phyloP scores from a whole-genome alignment of 2,797 vertebrate species.

The Leuciscus waleckii region DNA sequence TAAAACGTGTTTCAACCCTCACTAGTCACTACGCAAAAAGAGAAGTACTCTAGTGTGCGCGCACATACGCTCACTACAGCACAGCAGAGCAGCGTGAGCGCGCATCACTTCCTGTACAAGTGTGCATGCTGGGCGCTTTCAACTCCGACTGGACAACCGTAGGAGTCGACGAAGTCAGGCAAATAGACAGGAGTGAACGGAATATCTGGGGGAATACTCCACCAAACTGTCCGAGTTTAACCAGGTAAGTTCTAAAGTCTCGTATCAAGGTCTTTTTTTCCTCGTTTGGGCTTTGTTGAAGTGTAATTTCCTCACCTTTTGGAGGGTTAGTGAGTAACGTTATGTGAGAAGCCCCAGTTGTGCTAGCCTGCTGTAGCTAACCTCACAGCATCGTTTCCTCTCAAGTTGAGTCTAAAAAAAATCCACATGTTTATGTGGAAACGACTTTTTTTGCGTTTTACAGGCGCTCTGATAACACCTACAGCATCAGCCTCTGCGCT shows the following conservation, averaged over 20 bases:
- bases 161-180: slow-evolving; percentile 13
- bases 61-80: background rate
- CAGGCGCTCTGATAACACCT: background rate
- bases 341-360: slow-evolving; percentile 18
- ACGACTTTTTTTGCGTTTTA: background rate
- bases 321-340: slow-evolving; percentile 18
- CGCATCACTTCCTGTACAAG: slow-evolving; percentile 63
- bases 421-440: background rate
- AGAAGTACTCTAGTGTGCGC: background rate
- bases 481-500: background rate
- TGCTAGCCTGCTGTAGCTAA: slow-evolving; percentile 50
- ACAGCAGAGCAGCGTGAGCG: background rate
- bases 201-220: background rate
- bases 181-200: background rate
- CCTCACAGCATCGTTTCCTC: slow-evolving; percentile 15
- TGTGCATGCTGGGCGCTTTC: slow-evolving; percentile 28
- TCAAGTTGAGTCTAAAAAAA: background rate
- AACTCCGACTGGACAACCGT: slow-evolving; percentile 41
- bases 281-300: background rate
- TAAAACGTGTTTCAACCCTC: background rate
- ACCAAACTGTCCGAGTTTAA: background rate
- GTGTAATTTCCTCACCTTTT: background rate
- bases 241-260: slow-evolving; percentile 6
- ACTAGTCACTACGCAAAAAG: background rate
- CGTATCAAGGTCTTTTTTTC: background rate